These are phyloP conservation scores for Rhinogobio ventralis DNA, from an alignment of 2,797 vertebrate species.

Conservation along the genomic window DNA sequence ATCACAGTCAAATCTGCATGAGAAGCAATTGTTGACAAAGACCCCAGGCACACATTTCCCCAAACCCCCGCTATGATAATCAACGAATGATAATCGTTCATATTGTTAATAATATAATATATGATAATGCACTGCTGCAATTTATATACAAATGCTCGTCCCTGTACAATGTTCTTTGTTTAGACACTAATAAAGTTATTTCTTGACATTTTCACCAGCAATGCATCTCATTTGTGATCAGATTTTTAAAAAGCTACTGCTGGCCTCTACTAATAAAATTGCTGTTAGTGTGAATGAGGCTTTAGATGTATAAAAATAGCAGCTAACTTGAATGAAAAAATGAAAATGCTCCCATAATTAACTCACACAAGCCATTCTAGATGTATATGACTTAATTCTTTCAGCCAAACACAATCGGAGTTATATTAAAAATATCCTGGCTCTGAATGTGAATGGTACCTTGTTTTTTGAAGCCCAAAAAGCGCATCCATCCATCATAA, in stretches of 20 bases:
- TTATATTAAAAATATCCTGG: no score
- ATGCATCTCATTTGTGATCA: background rate
- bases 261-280: background rate
- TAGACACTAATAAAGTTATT: background rate
- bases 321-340: background rate
- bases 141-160: background rate
- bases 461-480: no score
- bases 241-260: background rate
- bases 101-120: background rate
- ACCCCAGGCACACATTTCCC: background rate
- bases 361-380: no score
- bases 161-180: background rate
- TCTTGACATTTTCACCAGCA: background rate
- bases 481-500: no score
- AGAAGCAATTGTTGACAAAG: background rate
- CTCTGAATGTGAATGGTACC: no score
- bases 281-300: background rate
- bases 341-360: no score
- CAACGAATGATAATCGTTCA: background rate
- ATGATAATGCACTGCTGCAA: background rate
- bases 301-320: background rate
- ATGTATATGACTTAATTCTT: no score
- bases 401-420: no score
- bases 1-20: constrained; percentile 3
- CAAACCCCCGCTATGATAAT: background rate